These are phyloP conservation scores for Australoheros facetus DNA, from an alignment of 2,797 vertebrate genomes.

Conservation along the genomic window DNA sequence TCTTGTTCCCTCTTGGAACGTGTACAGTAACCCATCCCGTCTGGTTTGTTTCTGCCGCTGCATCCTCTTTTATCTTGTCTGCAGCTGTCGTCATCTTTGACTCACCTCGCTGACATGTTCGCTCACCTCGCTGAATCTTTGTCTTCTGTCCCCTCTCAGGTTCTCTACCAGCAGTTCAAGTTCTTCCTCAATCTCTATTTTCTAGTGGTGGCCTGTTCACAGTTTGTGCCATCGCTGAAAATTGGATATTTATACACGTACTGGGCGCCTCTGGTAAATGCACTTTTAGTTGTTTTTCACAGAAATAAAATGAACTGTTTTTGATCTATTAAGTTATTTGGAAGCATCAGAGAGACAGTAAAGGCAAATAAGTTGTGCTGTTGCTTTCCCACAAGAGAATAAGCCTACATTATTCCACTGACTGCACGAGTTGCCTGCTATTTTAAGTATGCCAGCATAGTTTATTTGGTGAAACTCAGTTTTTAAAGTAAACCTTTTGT, in stretches of 20 bases:
- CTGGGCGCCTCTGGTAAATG: slow-evolving; percentile 97
- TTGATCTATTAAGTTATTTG: background rate
- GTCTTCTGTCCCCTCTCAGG: slow-evolving; percentile 80
- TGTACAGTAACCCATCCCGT: slow-evolving; percentile 42
- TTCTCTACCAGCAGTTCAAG: slow-evolving; percentile 99
- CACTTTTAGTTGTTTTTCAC: no score
- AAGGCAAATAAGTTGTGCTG: background rate
- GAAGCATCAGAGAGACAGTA: background rate
- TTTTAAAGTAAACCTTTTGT: slow-evolving; percentile 13
- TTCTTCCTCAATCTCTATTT: slow-evolving; percentile 99
- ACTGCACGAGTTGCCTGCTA: background rate
- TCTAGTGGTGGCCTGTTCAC: slow-evolving; percentile 95
- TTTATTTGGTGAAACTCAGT: background rate
- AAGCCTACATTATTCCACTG: background rate
- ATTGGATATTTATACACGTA: slow-evolving; percentile 99
- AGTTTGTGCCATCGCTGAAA: slow-evolving; percentile 95
- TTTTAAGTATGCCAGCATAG: no score
- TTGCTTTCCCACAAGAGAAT: background rate
- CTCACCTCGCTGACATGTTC: slow-evolving; percentile 31
- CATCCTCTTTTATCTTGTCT: slow-evolving; percentile 33
- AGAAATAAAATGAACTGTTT: background rate
- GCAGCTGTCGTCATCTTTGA: slow-evolving; percentile 41
- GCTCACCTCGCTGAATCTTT: slow-evolving; percentile 23
- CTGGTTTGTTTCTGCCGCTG: slow-evolving; percentile 13
- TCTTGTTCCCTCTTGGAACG: slow-evolving; percentile 33